These are phyloP conservation scores for Turritopsis dohrnii DNA, from an alignment of 30 jellyfish, hydroid and myxozoan genomes.

Conservation along the genomic window DNA sequence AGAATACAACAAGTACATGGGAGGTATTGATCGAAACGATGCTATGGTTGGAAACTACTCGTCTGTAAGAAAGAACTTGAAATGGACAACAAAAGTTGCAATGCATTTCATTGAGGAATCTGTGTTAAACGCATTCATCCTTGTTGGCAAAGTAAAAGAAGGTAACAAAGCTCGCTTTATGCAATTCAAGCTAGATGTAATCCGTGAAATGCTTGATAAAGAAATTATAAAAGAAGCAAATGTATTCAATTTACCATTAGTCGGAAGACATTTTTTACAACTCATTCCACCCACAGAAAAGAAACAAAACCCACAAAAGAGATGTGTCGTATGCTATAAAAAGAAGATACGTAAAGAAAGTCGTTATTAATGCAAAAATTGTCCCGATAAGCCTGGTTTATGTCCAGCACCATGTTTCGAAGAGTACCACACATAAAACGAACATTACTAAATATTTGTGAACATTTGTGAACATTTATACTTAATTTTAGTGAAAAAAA, in stretches of 20 bases:
- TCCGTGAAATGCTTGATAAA: too few relatives aligned
- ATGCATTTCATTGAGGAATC: conserved; percentile 15
- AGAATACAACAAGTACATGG: conserved; percentile 1
- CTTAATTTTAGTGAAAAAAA: too few relatives aligned
- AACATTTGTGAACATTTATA: too few relatives aligned
- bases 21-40: neutral
- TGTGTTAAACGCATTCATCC: neutral
- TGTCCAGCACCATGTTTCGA: conserved; percentile 25
- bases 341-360: too few relatives aligned
- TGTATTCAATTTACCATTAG: too few relatives aligned
- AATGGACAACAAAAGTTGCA: conserved; percentile 12
- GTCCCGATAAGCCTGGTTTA: conserved; percentile 1
- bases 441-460: too few relatives aligned
- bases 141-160: neutral
- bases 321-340: conserved; percentile 8
- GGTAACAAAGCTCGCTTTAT: neutral
- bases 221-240: too few relatives aligned
- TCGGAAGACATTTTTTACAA: too few relatives aligned
- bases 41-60: neutral
- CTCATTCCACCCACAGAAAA: conserved; percentile 14
- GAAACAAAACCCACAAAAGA: conserved; percentile 15
- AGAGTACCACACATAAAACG: too few relatives aligned
- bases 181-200: neutral
- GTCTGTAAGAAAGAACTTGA: neutral
- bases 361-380: conserved; percentile 8